These are phyloP conservation scores for Helicoverpa zea DNA, from an alignment of 1,140 invertebrate species.

Conservation along the genomic window DNA sequence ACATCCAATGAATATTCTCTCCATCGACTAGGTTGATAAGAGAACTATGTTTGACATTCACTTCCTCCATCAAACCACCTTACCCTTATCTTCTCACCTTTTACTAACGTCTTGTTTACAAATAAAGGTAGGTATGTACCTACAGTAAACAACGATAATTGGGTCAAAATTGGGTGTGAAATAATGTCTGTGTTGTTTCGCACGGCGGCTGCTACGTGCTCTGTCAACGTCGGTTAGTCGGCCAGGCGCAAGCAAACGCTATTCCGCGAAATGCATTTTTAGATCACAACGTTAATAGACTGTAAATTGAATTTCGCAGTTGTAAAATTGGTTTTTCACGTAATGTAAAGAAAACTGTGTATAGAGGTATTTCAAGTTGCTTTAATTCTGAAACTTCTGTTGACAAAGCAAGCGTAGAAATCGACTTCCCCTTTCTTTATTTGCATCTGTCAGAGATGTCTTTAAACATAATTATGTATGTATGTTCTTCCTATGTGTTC, in stretches of 20 bases:
- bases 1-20: too few species aligned
- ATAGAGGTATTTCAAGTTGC: too few species aligned
- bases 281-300: constrained; percentile 29
- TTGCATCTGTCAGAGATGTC: too few species aligned
- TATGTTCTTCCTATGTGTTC: too few species aligned
- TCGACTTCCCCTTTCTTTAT: too few species aligned
- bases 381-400: too few species aligned
- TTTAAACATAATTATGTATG: too few species aligned
- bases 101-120: background rate
- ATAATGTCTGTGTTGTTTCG: constrained; percentile 39
- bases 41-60: background rate
- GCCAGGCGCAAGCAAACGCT: constrained; percentile 11
- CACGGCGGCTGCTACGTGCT: constrained; percentile 53
- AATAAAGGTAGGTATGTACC: background rate
- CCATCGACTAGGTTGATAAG: too few species aligned
- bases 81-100: background rate
- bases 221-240: constrained; percentile 53
- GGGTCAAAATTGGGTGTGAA: constrained; percentile 54
- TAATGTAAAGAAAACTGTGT: too few species aligned
- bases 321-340: background rate
- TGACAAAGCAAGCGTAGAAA: too few species aligned
- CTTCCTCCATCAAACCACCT: background rate
- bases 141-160: constrained; percentile 38
- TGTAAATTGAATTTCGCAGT: constrained; percentile 37
- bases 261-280: constrained; percentile 28